phyloP scores from a whole-genome alignment of 2,797 vertebrate species.

The Agapornis canus region DNA sequence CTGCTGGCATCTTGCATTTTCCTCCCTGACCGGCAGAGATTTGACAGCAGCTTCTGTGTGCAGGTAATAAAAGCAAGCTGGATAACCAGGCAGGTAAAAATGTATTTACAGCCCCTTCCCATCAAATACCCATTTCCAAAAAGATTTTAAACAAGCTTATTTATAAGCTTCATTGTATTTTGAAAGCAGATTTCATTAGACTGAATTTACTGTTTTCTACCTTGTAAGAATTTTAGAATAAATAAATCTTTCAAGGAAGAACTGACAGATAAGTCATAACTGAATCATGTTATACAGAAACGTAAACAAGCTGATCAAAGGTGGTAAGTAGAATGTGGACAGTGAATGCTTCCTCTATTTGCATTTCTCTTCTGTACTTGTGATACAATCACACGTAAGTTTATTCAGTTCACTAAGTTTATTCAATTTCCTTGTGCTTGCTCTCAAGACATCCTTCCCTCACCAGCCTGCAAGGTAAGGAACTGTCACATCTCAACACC shows the following conservation, averaged over 20 bases:
- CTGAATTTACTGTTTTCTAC: not conserved
- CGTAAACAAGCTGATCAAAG: not conserved
- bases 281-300: not conserved
- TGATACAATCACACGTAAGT: rapidly evolving
- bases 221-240: not conserved
- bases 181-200: not conserved
- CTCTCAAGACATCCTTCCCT: not conserved
- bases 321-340: not conserved
- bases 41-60: not conserved
- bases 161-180: not conserved
- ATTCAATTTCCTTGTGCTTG: not conserved
- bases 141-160: rapidly evolving
- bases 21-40: not conserved
- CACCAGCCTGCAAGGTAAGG: not conserved
- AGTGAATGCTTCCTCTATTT: not conserved
- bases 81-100: not conserved
- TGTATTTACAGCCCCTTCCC: not conserved
- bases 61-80: not conserved
- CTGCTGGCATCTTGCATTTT: not conserved
- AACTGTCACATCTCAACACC: not conserved
- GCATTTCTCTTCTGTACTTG: not conserved
- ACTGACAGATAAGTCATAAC: not conserved
- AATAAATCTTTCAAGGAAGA: not conserved
- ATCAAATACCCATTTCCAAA: not conserved
- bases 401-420: not conserved